Base-by-base conservation (phyloP, 1,140 invertebrate species). In the Drosophila novamexicana region DNA sequence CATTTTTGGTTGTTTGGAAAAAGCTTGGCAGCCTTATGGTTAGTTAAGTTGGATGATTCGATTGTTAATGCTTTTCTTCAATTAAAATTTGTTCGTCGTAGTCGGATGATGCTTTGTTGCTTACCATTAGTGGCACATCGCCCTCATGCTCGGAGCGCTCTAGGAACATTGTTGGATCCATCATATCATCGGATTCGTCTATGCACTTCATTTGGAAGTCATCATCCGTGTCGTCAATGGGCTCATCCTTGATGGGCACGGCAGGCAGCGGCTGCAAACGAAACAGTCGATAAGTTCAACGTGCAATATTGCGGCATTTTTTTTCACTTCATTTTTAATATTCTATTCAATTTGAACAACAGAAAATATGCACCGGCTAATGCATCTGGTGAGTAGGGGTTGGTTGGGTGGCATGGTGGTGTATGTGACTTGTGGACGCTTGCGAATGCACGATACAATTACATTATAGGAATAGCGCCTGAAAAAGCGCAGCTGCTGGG, bases 391-490 rank as follows among this genome's bases (percentile, higher is more conserved):
- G 34, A 16, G 22, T 29, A 29, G 42, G 8, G 32, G n/a, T 42
- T 32, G 52, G 50, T 47, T 47, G 34, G 8, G 44, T 37, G 56
- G 42, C 22, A 8, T n/a, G 12, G 22, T 16, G 29, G 45, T 62
- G 39, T 75, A 65, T 71, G 68, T 70, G 44, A 54, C 52, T 18
- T 54, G 10, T 71, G 61, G 77, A 77, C 77, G 77, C 81, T 88
- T 89, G 71, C 74, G 85, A 89, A 81, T 91, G 79, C 81, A 88
- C 90, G 90, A 91, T 91, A 91, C 90, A 89, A 91, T 91, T 91
- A 91, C 90, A 91, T 91, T 91, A 91, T 91, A 91, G 66, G 90
- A 91, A 82, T 91, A 91, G 74, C 90, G 90, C 91, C 90, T 89
- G 79, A 91, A 91, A 77, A 91, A 91, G 72, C 90, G 90, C 84